These are phyloP conservation scores for Chionodraco myersi DNA, from an alignment of 2,113 vertebrate genomes.

Conservation along the genomic window DNA sequence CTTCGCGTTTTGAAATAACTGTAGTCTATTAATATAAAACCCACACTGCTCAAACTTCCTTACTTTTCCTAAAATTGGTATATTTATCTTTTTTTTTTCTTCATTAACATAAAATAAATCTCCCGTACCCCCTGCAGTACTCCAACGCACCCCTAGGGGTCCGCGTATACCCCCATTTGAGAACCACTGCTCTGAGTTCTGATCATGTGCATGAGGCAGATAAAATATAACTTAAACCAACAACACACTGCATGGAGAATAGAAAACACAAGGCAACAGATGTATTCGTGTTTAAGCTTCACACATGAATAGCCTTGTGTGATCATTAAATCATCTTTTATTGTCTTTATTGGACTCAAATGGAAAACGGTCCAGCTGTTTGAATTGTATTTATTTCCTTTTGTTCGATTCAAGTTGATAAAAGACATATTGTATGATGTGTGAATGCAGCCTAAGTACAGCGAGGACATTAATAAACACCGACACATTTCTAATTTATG, in stretches of 20 bases:
- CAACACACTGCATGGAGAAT: neutral
- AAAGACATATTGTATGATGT: neutral
- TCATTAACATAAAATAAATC: too few relatives aligned
- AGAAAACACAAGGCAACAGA: neutral
- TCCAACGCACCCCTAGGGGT: too few relatives aligned
- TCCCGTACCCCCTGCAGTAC: too few relatives aligned
- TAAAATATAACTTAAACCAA: too few relatives aligned
- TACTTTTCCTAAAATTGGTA: too few relatives aligned
- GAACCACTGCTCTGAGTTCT: too few relatives aligned
- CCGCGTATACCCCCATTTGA: too few relatives aligned
- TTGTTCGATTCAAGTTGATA: neutral
- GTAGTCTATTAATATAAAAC: too few relatives aligned
- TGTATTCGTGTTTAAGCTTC: neutral
- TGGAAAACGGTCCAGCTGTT: neutral
- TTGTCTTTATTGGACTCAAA: neutral
- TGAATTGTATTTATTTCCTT: neutral
- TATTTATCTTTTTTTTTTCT: too few relatives aligned
- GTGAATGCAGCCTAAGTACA: neutral
- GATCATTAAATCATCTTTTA: constrained; percentile 1
- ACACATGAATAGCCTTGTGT: neutral
- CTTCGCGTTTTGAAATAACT: too few relatives aligned
- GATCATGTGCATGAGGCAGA: too few relatives aligned
- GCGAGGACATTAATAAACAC: constrained; percentile 5
- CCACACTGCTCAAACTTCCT: too few relatives aligned
- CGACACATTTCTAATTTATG: neutral